Percentiles rank a stretch among this genome's conserved stretches.
Evolutionary conservation across 2,113 vertebrate species (phyloP).

Genomic region (Morone chrysops): DNA sequence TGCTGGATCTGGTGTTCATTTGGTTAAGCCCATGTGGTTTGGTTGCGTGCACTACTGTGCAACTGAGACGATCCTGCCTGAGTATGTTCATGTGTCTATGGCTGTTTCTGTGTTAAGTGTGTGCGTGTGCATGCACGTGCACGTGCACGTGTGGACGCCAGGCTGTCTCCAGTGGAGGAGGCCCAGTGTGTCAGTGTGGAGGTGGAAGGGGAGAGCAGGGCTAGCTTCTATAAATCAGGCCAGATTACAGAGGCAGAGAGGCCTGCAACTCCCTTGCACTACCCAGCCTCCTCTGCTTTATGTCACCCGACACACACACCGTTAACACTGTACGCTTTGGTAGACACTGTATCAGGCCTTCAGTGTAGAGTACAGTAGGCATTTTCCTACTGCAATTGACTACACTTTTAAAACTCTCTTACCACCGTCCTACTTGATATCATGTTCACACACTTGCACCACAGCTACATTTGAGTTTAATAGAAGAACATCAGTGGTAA

Average conservation of each 20-base stretch:
- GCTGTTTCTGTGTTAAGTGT: slow-evolving; percentile 79
- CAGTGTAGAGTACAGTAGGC: background rate
- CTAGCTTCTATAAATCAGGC: slow-evolving; percentile 94
- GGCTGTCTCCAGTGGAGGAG: slow-evolving; percentile 97
- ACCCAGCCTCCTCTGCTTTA: slow-evolving; percentile 94
- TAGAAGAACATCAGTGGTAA: background rate
- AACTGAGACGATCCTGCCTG: slow-evolving; percentile 57
- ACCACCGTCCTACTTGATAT: background rate
- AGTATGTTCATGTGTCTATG: slow-evolving; percentile 60
- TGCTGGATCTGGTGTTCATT: slow-evolving; percentile 71
- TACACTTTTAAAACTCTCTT: background rate
- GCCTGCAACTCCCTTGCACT: slow-evolving; percentile 89
- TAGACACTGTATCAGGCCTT: slow-evolving; percentile 2
- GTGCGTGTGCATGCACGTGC: slow-evolving; percentile 85
- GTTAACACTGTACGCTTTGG: slow-evolving; percentile 28
- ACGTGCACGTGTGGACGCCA: slow-evolving; percentile 89
- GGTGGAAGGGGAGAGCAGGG: slow-evolving; percentile 84
- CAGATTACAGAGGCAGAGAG: slow-evolving; percentile 95
- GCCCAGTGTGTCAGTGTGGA: slow-evolving; percentile 83
- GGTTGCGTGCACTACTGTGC: slow-evolving; percentile 70
- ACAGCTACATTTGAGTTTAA: slow-evolving; percentile 5
- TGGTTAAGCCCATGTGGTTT: slow-evolving; percentile 70
- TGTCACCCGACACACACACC: slow-evolving; percentile 86
- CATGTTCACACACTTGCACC: background rate
- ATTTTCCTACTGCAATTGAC: background rate